Evolutionary conservation across 2,888 invertebrate genomes (phyloP).

Genomic region (Myathropa florea): DNA sequence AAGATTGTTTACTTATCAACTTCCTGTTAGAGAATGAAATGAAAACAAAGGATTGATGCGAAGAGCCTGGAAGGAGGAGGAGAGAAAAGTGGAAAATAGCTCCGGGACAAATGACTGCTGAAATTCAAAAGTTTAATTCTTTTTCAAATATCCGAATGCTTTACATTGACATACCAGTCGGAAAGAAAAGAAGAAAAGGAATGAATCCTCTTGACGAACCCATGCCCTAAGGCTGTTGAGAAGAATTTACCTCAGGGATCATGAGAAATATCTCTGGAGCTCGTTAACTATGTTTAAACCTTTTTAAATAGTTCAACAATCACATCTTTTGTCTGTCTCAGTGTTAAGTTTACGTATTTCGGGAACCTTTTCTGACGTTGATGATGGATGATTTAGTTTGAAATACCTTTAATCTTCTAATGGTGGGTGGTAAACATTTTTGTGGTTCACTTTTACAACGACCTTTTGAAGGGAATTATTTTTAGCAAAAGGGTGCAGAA

Average conservation of each 20-base stretch:
- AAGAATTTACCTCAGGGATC: slow-evolving; percentile 26
- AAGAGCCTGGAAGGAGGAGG: not conserved
- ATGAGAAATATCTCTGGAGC: not conserved
- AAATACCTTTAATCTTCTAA: not conserved
- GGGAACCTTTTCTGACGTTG: not conserved
- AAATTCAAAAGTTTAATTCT: slow-evolving; percentile 37
- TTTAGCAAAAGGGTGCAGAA: too few relatives aligned
- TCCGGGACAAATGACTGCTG: slow-evolving; percentile 10
- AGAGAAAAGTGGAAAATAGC: not conserved
- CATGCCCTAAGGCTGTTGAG: slow-evolving; percentile 5
- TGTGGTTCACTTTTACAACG: too few relatives aligned
- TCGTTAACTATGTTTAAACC: not conserved
- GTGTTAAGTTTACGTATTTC: not conserved
- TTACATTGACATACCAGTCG: slow-evolving; percentile 13
- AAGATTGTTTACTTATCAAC: slow-evolving; percentile 3
- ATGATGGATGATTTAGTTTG: not conserved
- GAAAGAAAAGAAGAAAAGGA: not conserved
- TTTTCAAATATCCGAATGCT: slow-evolving; percentile 41
- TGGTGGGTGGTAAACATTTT: not conserved
- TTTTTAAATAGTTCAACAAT: slow-evolving; percentile 7
- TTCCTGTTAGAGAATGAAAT: slow-evolving; percentile 2
- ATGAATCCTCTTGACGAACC: slow-evolving; percentile 18
- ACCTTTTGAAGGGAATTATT: too few relatives aligned
- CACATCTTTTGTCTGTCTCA: not conserved
- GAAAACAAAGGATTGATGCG: not conserved